A percentile compares a stretch with the other conserved stretches of the same genome.
phyloP scores from a whole-genome alignment of 2,888 invertebrate genomes.

The Mactromeris polynyma region DNA sequence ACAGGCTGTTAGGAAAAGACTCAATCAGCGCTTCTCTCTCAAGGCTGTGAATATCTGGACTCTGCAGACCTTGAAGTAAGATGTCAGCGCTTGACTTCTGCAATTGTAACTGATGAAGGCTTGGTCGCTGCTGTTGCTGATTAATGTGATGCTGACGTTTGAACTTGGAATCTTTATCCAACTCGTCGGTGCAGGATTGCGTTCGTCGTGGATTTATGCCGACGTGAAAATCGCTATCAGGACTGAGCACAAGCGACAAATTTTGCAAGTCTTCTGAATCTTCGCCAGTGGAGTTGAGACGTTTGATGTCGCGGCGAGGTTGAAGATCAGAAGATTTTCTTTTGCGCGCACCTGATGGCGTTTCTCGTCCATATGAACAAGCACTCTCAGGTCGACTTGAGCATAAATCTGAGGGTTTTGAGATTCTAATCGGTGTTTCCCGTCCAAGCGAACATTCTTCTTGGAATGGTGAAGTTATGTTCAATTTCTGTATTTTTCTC shows the following conservation, averaged over 20 bases:
- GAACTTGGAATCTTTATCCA: constrained; percentile 51
- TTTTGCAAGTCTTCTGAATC: constrained; percentile 48
- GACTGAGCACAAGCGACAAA: constrained; percentile 41
- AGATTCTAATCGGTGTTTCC: constrained; percentile 55
- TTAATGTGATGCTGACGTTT: constrained; percentile 2
- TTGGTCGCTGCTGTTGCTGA: neutral
- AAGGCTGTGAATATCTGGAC: constrained; percentile 77
- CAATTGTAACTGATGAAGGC: neutral
- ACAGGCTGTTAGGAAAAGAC: constrained; percentile 65
- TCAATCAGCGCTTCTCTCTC: constrained; percentile 82
- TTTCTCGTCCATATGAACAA: constrained; percentile 72
- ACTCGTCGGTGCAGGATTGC: constrained; percentile 70
- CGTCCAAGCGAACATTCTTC: constrained; percentile 70
- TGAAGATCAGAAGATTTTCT: constrained; percentile 69
- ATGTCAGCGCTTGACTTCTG: constrained; percentile 23
- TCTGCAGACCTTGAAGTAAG: constrained; percentile 60
- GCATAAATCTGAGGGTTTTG: constrained; percentile 45
- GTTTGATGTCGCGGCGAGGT: constrained; percentile 60
- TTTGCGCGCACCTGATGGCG: constrained; percentile 73
- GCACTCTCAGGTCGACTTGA: constrained; percentile 71
- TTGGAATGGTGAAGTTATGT: constrained; percentile 64
- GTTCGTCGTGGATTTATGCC: constrained; percentile 59
- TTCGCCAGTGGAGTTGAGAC: constrained; percentile 70
- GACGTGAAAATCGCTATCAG: constrained; percentile 31
- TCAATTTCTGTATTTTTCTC: constrained; percentile 63